Percentiles rank a stretch among this genome's conserved stretches.
These are phyloP conservation scores for Atethmia centrago DNA, from an alignment of 2,888 invertebrate genomes.

Conservation along the genomic window DNA sequence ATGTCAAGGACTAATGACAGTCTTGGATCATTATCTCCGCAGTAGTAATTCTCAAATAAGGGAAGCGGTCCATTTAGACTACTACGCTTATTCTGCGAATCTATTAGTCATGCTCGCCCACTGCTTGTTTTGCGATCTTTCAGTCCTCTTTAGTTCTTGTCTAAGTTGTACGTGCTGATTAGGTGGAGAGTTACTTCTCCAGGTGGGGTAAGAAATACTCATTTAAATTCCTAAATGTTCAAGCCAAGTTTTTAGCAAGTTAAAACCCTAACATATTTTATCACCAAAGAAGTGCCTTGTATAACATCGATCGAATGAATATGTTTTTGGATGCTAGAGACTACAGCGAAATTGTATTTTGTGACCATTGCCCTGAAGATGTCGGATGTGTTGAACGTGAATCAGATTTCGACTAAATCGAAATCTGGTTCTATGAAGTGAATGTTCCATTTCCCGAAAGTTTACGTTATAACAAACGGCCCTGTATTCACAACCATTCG, in stretches of 20 bases:
- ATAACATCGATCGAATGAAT: too few relatives aligned
- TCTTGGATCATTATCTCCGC: constrained; percentile 22
- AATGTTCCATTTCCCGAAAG: neutral
- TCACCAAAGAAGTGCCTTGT: too few relatives aligned
- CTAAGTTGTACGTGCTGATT: neutral
- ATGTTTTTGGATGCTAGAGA: too few relatives aligned
- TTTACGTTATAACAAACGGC: neutral
- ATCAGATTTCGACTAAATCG: neutral
- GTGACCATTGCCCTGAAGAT: too few relatives aligned
- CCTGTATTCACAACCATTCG: too few relatives aligned
- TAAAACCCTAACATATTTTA: too few relatives aligned
- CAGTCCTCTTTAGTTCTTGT: neutral
- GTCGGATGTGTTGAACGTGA: neutral
- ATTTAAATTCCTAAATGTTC: neutral
- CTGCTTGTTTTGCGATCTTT: constrained; percentile 4
- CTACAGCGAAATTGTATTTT: too few relatives aligned
- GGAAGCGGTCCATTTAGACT: constrained; percentile 39
- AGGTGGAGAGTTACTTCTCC: neutral
- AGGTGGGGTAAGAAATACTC: neutral
- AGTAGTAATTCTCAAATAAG: constrained; percentile 35
- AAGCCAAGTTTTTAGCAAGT: neutral
- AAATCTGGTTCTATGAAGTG: neutral
- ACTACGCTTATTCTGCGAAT: constrained; percentile 11
- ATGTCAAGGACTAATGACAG: constrained; percentile 19
- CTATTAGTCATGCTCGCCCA: constrained; percentile 40